Evolutionary conservation across 2,113 vertebrate species (phyloP).

Genomic region (Xiphophorus maculatus): DNA sequence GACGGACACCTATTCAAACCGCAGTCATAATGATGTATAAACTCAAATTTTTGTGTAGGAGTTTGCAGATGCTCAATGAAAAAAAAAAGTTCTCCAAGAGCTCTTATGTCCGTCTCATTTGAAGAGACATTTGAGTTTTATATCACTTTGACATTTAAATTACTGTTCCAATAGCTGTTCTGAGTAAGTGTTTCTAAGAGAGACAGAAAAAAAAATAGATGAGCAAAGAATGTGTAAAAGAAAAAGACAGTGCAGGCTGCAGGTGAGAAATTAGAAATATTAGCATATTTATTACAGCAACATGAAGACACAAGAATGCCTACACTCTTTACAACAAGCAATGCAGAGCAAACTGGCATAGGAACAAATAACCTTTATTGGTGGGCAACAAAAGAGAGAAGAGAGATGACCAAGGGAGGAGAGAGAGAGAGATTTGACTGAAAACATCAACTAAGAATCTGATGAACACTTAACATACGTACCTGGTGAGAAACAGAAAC

Average conservation of each 20-base stretch:
- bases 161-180: slow-evolving; percentile 2
- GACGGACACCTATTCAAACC: not conserved
- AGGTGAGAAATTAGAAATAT: slow-evolving; percentile 86
- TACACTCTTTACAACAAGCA: slow-evolving; percentile 79
- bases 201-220: not conserved
- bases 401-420: slow-evolving; percentile 24
- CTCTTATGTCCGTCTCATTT: slow-evolving; percentile 23
- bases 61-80: not conserved
- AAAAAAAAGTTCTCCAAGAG: slow-evolving; percentile 5
- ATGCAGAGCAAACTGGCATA: slow-evolving; percentile 70
- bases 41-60: not conserved
- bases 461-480: slow-evolving; percentile 58
- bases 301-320: slow-evolving; percentile 80
- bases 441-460: slow-evolving; percentile 49
- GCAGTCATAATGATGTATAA: not conserved
- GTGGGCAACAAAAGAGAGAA: slow-evolving; percentile 57
- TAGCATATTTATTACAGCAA: slow-evolving; percentile 85
- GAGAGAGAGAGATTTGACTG: slow-evolving; percentile 21
- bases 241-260: slow-evolving; percentile 66
- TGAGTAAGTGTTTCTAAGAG: not conserved
- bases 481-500: slow-evolving; percentile 46
- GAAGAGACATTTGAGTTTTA: not conserved
- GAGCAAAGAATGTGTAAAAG: slow-evolving; percentile 32
- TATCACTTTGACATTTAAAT: slow-evolving; percentile 1
- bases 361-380: slow-evolving; percentile 58